Evolutionary conservation across 1,140 invertebrate species (phyloP).

Genomic region (Maconellicoccus hirsutus): DNA sequence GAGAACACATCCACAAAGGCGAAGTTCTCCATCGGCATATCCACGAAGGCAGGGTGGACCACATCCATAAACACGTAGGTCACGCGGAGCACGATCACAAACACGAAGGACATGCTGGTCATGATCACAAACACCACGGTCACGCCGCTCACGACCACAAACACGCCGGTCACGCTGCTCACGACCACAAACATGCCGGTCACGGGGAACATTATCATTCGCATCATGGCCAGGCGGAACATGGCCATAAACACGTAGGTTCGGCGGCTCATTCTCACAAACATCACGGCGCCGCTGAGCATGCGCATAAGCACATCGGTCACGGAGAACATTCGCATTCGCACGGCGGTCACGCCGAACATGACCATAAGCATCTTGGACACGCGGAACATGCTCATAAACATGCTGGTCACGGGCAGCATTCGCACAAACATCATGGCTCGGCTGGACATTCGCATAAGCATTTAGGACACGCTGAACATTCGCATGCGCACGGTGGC

Average conservation of each 20-base stretch:
- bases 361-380: slow-evolving; percentile 26
- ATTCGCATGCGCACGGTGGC: slow-evolving; percentile 27
- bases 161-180: slow-evolving; percentile 26
- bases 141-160: slow-evolving; percentile 25
- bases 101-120: slow-evolving; percentile 26
- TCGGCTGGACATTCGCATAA: slow-evolving; percentile 27
- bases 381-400: slow-evolving; percentile 26
- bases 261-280: slow-evolving; percentile 27
- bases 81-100: slow-evolving; percentile 27
- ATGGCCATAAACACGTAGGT: slow-evolving; percentile 27
- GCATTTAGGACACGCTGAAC: slow-evolving; percentile 26
- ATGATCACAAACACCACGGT: slow-evolving; percentile 27
- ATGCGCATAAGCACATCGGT: slow-evolving; percentile 26
- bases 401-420: slow-evolving; percentile 24
- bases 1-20: slow-evolving; percentile 27
- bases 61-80: slow-evolving; percentile 28
- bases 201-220: slow-evolving; percentile 27
- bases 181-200: slow-evolving; percentile 26
- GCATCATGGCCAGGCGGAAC: slow-evolving; percentile 26
- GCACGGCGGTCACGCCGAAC: slow-evolving; percentile 24
- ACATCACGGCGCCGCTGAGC: slow-evolving; percentile 26
- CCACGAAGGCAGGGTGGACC: slow-evolving; percentile 27
- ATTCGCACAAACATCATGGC: slow-evolving; percentile 25
- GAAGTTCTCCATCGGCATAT: slow-evolving; percentile 28
- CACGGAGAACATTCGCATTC: slow-evolving; percentile 26